Conservation (phyloP, 2,113 vertebrate species). For the Scartelaos histophorus region DNA sequence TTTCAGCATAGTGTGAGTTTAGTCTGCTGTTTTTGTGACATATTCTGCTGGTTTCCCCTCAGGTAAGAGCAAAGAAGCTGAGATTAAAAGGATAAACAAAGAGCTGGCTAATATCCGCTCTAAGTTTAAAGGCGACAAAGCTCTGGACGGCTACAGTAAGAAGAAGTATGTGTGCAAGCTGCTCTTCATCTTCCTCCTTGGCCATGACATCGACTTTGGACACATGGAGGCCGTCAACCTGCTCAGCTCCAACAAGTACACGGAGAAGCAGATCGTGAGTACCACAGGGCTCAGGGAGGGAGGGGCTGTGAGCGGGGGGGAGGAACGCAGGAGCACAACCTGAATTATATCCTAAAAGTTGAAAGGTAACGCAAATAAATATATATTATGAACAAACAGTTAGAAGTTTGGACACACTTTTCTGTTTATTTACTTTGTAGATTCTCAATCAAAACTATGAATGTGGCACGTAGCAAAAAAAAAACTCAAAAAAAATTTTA, state of each 20-base stretch:
- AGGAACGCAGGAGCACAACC: neutral
- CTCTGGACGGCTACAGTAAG: slow-evolving; percentile 93
- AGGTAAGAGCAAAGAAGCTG: slow-evolving; percentile 95
- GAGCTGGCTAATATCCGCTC: slow-evolving; percentile 93
- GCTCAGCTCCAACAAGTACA: slow-evolving; percentile 95
- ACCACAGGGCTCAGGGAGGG: too few species aligned
- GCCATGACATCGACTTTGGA: slow-evolving; percentile 93
- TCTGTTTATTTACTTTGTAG: too few species aligned
- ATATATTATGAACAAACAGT: too few species aligned
- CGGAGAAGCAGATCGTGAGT: slow-evolving; percentile 94
- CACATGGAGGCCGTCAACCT: slow-evolving; percentile 95
- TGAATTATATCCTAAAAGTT: neutral
- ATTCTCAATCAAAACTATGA: too few species aligned
- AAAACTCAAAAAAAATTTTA: too few species aligned
- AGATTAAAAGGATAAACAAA: slow-evolving; percentile 94
- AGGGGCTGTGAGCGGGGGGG: neutral
- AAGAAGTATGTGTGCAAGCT: slow-evolving; percentile 95
- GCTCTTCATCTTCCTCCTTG: slow-evolving; percentile 92
- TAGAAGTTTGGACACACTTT: too few species aligned
- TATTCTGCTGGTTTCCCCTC: neutral
- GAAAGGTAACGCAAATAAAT: too few species aligned
- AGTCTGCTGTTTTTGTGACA: neutral
- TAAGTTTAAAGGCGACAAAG: slow-evolving; percentile 95
- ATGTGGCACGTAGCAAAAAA: too few species aligned
- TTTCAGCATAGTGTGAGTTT: neutral